Evolutionary conservation across 2,113 vertebrate species (phyloP).

Genomic region (Oxygymnocypris stewartii): DNA sequence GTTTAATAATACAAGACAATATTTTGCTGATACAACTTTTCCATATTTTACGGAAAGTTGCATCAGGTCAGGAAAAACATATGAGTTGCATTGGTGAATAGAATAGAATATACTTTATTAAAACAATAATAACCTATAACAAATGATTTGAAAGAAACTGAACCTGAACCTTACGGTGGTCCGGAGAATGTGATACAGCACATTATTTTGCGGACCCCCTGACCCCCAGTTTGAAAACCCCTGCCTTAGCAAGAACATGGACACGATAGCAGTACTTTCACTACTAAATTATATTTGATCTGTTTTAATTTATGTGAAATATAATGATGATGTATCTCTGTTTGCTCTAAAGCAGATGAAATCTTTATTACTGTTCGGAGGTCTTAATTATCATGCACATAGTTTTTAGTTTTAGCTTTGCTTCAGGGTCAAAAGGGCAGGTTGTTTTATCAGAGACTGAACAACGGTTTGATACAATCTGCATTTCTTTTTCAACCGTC

Average conservation of each 20-base stretch:
- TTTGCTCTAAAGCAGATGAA: not conserved
- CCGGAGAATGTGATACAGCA: no score
- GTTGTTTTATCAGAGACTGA: not conserved
- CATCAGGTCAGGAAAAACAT: no score
- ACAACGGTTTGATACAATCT: not conserved
- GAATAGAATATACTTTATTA: no score
- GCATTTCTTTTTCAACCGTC: not conserved
- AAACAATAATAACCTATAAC: no score
- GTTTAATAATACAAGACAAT: no score
- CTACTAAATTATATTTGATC: not conserved
- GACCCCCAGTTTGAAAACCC: no score
- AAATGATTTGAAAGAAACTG: no score
- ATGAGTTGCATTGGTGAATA: no score
- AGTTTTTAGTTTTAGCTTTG: not conserved
- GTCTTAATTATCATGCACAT: not conserved
- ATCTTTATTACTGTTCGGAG: not conserved
- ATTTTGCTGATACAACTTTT: no score
- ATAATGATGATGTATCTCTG: not conserved
- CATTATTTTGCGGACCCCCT: no score
- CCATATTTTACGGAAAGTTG: no score
- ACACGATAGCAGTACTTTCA: not conserved
- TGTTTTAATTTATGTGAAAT: not conserved
- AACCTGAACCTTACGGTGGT: no score
- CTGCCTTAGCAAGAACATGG: not conserved
- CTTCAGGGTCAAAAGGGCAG: conserved; percentile 14